phyloP scores from a whole-genome alignment of 2,888 invertebrate species.

The Tetheella fluctuosa region DNA sequence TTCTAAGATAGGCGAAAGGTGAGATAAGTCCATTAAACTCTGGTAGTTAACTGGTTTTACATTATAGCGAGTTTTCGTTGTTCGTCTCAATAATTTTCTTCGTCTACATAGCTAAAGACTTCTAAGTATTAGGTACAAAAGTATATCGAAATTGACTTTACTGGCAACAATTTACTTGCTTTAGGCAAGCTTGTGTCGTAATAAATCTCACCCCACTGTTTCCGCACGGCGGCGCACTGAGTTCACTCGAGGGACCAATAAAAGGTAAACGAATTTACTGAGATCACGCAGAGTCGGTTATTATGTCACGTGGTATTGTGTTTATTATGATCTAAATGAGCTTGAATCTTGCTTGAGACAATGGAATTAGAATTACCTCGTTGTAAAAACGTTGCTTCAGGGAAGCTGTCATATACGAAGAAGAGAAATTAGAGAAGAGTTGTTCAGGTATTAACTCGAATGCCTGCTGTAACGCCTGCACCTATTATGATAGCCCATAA shows the following conservation, averaged over 20 bases:
- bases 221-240: constrained; percentile 3
- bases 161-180: background rate
- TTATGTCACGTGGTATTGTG: constrained; percentile 1
- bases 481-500: no score
- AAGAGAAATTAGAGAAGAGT: background rate
- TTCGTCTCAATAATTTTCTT: background rate
- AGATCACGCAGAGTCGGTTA: background rate
- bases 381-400: no score
- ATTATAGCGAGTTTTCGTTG: no score
- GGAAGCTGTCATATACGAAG: no score
- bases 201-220: constrained; percentile 4
- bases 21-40: no score
- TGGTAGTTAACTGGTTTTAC: no score
- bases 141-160: background rate
- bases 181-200: background rate
- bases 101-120: background rate
- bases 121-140: background rate
- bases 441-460: background rate
- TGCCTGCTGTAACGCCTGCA: no score
- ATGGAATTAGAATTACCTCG: background rate
- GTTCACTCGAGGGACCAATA: constrained; percentile 2
- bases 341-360: background rate
- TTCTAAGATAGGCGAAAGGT: no score
- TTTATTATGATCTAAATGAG: background rate
- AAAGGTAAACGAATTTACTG: constrained; percentile 6